Evolutionary conservation across 2,888 invertebrate species (phyloP).

Genomic region (Helicoverpa assulta): DNA sequence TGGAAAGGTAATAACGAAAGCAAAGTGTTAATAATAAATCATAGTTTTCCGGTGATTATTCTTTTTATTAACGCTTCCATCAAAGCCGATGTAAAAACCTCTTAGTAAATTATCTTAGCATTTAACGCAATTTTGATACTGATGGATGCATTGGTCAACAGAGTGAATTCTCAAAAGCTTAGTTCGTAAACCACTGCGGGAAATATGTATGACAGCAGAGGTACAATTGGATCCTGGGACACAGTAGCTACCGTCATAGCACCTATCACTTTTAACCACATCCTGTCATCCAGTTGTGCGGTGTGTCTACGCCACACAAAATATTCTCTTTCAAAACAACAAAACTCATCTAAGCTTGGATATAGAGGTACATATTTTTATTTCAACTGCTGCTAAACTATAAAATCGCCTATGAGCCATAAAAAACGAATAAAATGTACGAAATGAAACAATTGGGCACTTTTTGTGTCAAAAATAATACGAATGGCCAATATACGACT

Average conservation of each 20-base stretch:
- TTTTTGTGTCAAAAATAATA: conserved; percentile 45
- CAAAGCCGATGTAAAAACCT: conserved; percentile 3
- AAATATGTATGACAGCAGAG: conserved; percentile 41
- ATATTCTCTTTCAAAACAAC: conserved; percentile 55
- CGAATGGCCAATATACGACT: conserved; percentile 41
- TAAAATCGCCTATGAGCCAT: conserved; percentile 51
- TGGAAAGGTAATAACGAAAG: conserved; percentile 6
- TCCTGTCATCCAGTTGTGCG: conserved; percentile 69
- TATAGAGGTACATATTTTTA: conserved; percentile 55
- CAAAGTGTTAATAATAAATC: conserved; percentile 6
- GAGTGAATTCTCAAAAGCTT: conserved; percentile 12
- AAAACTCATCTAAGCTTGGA: conserved; percentile 27
- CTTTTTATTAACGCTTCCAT: conserved; percentile 22
- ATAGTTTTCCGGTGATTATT: conserved; percentile 12
- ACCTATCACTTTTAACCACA: conserved; percentile 70
- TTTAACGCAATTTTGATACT: conserved; percentile 1
- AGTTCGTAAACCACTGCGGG: conserved; percentile 24
- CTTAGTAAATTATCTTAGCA: conserved; percentile 18
- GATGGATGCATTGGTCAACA: conserved; percentile 3
- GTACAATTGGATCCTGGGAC: conserved; percentile 62
- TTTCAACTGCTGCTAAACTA: conserved; percentile 44
- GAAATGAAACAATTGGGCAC: conserved; percentile 59
- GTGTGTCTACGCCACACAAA: conserved; percentile 59
- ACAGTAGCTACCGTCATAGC: conserved; percentile 58
- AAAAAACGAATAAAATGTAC: conserved; percentile 63